These are phyloP conservation scores for Mimachlamys varia DNA, from an alignment of 2,888 invertebrate species.

Conservation along the genomic window DNA sequence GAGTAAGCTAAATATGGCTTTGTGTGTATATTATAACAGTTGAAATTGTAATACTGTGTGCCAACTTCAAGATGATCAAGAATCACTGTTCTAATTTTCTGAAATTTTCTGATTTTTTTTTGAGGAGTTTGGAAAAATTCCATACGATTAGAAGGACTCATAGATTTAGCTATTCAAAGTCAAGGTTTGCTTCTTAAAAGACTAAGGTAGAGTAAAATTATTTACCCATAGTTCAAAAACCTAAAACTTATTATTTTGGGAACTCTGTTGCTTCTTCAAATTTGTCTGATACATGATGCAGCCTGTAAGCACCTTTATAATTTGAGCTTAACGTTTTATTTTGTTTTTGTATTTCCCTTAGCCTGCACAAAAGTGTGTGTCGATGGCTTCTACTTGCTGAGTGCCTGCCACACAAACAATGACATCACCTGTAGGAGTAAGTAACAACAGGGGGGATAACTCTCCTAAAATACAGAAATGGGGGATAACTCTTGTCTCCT, in stretches of 20 bases:
- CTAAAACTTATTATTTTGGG: background rate
- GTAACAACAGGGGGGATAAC: constrained; percentile 39
- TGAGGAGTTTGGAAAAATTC: no score
- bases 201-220: background rate
- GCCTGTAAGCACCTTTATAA: background rate
- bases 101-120: background rate
- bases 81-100: background rate
- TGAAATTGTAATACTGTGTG: background rate
- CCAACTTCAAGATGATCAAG: background rate
- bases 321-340: constrained; percentile 30
- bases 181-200: background rate
- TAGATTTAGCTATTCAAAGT: no score
- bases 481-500: background rate
- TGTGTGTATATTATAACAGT: background rate
- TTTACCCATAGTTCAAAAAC: background rate
- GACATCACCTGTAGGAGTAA: constrained; percentile 73
- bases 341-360: constrained; percentile 56
- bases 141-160: no score
- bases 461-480: background rate
- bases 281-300: background rate
- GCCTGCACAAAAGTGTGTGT: constrained; percentile 72
- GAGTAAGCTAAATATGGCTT: background rate
- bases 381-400: constrained; percentile 69
- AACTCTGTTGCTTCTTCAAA: background rate
- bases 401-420: constrained; percentile 62